A percentile compares a stretch with the other conserved stretches of the same genome.
These are phyloP conservation scores for Philaethria dido DNA, from an alignment of 2,888 invertebrate species.

Conservation along the genomic window DNA sequence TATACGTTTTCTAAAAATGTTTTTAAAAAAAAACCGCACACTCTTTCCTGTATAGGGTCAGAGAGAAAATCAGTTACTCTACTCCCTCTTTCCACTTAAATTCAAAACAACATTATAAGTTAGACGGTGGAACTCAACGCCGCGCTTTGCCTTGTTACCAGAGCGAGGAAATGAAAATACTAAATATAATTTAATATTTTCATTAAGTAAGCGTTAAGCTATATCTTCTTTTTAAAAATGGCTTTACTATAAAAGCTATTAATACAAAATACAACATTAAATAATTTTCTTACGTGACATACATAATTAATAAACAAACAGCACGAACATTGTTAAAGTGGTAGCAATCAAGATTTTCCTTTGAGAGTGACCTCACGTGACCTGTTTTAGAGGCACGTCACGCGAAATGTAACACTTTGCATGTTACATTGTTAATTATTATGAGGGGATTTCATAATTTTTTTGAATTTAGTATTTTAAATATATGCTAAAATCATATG, in stretches of 20 bases:
- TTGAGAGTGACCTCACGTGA: slow-evolving; percentile 15
- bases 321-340: slow-evolving; percentile 12
- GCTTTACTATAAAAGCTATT: background rate
- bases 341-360: slow-evolving; percentile 6
- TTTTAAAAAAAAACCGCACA: too few species aligned
- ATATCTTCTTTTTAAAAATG: background rate
- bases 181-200: too few species aligned
- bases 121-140: too few species aligned
- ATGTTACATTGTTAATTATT: slow-evolving; percentile 11
- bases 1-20: too few species aligned
- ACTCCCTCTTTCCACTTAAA: too few species aligned
- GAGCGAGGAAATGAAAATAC: too few species aligned
- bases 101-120: too few species aligned
- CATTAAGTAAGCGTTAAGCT: too few species aligned
- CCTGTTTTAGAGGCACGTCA: slow-evolving; percentile 18
- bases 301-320: slow-evolving; percentile 16
- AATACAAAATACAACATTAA: slow-evolving; percentile 2
- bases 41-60: too few species aligned
- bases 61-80: too few species aligned
- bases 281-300: slow-evolving; percentile 5
- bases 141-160: too few species aligned
- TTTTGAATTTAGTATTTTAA: background rate
- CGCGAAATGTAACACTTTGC: slow-evolving; percentile 7
- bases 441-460: background rate
- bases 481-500: too few species aligned